Percentiles rank a stretch among this genome's conserved stretches.
Evolutionary conservation across 1,140 invertebrate genomes (phyloP).

Genomic region (Leptinotarsa undecemlineata): DNA sequence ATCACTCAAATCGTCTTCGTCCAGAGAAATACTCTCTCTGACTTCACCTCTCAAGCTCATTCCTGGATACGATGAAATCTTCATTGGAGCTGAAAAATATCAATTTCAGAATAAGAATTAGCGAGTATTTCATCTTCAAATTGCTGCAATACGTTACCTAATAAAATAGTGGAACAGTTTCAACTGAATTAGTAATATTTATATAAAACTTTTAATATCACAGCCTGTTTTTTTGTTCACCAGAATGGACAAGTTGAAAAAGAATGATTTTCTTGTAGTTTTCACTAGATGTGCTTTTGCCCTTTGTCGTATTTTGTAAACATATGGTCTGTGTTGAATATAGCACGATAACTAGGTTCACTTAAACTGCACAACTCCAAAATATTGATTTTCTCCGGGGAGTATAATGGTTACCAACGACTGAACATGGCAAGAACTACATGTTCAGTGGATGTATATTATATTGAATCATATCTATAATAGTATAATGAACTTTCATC

Average conservation of each 20-base stretch:
- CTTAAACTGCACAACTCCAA: conserved; percentile 22
- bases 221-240: conserved; percentile 11
- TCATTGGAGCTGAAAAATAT: conserved; percentile 24
- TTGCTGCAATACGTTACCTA: not conserved
- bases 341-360: not conserved
- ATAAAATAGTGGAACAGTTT: not conserved
- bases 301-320: conserved; percentile 10
- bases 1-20: conserved; percentile 67
- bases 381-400: conserved; percentile 18
- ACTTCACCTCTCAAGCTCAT: conserved; percentile 52
- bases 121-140: not conserved
- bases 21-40: conserved; percentile 53
- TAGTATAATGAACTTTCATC: too few species aligned
- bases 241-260: not conserved
- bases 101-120: not conserved
- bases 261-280: not conserved
- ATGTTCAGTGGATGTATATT: too few species aligned
- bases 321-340: conserved; percentile 16
- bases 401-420: too few species aligned
- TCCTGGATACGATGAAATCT: conserved; percentile 52
- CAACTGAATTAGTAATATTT: not conserved
- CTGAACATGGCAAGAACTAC: too few species aligned
- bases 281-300: not conserved
- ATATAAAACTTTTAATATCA: conserved; percentile 14
- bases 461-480: too few species aligned